Percentiles rank a stretch among this genome's conserved stretches.
Conservation (phyloP, 2,888 invertebrate genomes). For the Yponomeuta evonymella region DNA sequence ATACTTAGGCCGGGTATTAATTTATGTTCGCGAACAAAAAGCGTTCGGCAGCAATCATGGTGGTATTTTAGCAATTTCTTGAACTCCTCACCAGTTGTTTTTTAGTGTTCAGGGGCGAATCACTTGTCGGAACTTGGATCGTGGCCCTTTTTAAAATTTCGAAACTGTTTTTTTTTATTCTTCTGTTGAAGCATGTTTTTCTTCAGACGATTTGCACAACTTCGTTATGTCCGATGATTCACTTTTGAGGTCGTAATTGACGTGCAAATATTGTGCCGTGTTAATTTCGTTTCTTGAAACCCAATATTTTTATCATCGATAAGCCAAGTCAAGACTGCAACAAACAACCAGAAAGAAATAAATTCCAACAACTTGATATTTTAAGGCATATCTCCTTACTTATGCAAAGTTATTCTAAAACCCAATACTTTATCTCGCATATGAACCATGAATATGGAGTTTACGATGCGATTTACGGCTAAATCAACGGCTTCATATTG, state of each 20-base stretch:
- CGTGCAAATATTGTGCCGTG: not conserved
- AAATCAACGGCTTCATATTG: slow-evolving; percentile 62
- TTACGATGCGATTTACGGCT: slow-evolving; percentile 59
- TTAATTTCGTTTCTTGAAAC: not conserved
- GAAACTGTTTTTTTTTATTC: too few species aligned
- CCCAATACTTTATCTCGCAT: slow-evolving; percentile 49
- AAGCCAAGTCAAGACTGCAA: not conserved
- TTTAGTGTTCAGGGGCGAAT: not conserved
- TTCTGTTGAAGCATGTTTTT: too few species aligned
- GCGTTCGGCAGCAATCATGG: not conserved
- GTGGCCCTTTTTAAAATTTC: too few species aligned
- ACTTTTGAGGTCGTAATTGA: too few species aligned
- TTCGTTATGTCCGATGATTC: too few species aligned
- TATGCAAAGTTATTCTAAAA: slow-evolving; percentile 38
- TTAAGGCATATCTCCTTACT: slow-evolving; percentile 11
- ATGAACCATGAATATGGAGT: slow-evolving; percentile 50
- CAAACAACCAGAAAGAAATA: slow-evolving; percentile 17
- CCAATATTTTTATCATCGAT: not conserved
- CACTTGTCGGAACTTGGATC: too few species aligned
- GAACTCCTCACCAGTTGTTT: not conserved
- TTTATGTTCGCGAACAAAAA: too few species aligned
- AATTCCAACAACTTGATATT: slow-evolving; percentile 20
- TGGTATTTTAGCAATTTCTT: not conserved
- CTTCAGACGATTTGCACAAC: too few species aligned
- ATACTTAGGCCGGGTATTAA: too few species aligned